A percentile compares a stretch with the other conserved stretches of the same genome.
These are phyloP conservation scores for Carassius carassius DNA, from an alignment of 2,113 vertebrate species.

Conservation along the genomic window DNA sequence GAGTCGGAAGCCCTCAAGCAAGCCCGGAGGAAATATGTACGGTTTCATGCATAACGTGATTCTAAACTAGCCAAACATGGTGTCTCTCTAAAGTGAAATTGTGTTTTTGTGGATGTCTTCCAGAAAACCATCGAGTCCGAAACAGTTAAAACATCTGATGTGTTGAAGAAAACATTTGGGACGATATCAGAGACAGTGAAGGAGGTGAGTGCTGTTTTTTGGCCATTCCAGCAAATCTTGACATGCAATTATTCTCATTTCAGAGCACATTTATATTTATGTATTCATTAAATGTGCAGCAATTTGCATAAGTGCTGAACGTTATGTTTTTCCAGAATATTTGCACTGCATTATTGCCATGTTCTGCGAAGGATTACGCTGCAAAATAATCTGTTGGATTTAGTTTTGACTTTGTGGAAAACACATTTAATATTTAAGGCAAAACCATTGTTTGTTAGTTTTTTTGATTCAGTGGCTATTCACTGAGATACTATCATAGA, in stretches of 20 bases:
- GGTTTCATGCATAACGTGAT: slow-evolving; percentile 46
- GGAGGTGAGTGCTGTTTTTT: slow-evolving; percentile 77
- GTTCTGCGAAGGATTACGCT: not conserved
- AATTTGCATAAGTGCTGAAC: not conserved
- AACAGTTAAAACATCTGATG: slow-evolving; percentile 89
- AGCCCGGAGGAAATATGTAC: slow-evolving; percentile 92
- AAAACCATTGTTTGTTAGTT: not conserved
- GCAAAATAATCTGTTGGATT: not conserved
- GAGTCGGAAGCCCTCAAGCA: slow-evolving; percentile 91
- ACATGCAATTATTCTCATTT: not conserved
- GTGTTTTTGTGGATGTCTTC: not conserved
- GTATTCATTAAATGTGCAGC: not conserved
- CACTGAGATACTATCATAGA: not conserved
- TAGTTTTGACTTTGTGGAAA: not conserved
- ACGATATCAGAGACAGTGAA: slow-evolving; percentile 87
- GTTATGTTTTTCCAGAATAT: not conserved
- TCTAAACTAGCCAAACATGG: not conserved
- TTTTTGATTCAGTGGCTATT: too few species aligned
- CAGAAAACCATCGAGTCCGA: slow-evolving; percentile 97
- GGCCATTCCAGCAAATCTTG: not conserved
- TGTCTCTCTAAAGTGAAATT: not conserved
- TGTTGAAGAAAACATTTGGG: slow-evolving; percentile 87
- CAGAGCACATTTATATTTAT: not conserved
- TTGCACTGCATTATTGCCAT: not conserved
- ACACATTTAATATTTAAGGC: not conserved